These are phyloP conservation scores for Trachelus iudaicus DNA, from an alignment of 2,888 invertebrate genomes.

Conservation along the genomic window DNA sequence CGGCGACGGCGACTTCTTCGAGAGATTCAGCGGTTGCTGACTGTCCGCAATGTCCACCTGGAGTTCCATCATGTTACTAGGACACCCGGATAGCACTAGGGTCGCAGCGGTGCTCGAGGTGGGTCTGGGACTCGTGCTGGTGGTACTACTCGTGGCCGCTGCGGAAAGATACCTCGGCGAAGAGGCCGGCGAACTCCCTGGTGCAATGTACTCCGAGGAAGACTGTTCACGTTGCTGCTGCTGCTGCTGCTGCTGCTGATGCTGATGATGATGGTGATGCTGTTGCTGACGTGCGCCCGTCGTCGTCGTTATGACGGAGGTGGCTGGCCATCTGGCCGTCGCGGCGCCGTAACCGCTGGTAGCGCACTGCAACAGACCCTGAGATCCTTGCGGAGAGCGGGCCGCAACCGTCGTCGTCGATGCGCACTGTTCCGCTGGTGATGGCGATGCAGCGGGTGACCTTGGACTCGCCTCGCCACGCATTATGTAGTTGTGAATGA, in stretches of 20 bases:
- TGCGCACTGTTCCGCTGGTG: constrained; percentile 68
- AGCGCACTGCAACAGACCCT: constrained; percentile 57
- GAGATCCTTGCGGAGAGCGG: constrained; percentile 59
- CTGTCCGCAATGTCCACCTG: constrained; percentile 87
- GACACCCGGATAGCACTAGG: constrained; percentile 60
- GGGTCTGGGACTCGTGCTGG: constrained; percentile 58
- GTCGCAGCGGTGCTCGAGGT: constrained; percentile 60
- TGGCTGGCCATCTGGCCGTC: constrained; percentile 59
- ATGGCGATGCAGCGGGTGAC: constrained; percentile 58
- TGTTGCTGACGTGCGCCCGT: constrained; percentile 65
- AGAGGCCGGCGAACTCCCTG: constrained; percentile 53
- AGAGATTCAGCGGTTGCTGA: constrained; percentile 87
- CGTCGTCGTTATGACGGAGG: constrained; percentile 75
- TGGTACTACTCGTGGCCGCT: constrained; percentile 57
- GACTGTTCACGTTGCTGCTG: constrained; percentile 50
- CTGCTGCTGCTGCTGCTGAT: constrained; percentile 44
- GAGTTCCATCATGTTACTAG: constrained; percentile 75
- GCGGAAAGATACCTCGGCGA: constrained; percentile 66
- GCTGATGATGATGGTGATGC: constrained; percentile 43
- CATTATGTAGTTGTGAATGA: constrained; percentile 93
- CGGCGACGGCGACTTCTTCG: constrained; percentile 84
- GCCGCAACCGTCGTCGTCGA: constrained; percentile 64
- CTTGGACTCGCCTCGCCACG: constrained; percentile 72
- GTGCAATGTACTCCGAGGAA: constrained; percentile 66
- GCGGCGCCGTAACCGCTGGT: constrained; percentile 46